These are phyloP conservation scores for Pogonocherus hispidulus DNA, from an alignment of 2,888 invertebrate species.

Conservation along the genomic window DNA sequence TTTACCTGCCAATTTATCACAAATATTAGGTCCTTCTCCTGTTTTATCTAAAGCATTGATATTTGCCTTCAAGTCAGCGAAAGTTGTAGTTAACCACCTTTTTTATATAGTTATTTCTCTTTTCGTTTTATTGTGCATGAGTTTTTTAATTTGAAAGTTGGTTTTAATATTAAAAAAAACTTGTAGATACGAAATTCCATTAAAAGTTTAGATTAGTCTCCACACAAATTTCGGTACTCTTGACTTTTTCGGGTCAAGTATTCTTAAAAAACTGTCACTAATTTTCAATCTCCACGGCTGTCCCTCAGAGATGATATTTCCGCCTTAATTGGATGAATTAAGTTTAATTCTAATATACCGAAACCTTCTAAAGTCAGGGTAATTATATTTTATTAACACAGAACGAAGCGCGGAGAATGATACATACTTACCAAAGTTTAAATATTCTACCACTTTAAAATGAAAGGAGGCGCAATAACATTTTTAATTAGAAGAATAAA, in stretches of 20 bases:
- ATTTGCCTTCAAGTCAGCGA: too few relatives aligned
- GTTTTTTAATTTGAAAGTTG: too few relatives aligned
- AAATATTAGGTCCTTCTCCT: too few relatives aligned
- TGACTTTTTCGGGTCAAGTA: conserved; percentile 21
- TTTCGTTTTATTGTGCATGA: too few relatives aligned
- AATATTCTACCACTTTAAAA: conserved; percentile 9
- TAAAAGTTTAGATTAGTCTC: too few relatives aligned
- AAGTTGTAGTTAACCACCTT: too few relatives aligned
- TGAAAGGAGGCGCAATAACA: neutral
- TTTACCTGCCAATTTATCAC: too few relatives aligned
- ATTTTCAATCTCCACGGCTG: conserved; percentile 20
- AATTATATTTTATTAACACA: conserved; percentile 32
- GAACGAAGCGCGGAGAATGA: conserved; percentile 28
- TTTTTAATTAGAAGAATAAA: conserved; percentile 17
- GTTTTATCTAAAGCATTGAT: too few relatives aligned
- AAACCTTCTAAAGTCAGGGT: conserved; percentile 27
- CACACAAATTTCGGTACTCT: neutral
- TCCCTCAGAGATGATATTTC: conserved; percentile 15
- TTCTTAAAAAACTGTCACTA: conserved; percentile 19
- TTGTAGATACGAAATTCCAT: too few relatives aligned
- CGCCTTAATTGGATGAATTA: conserved; percentile 32
- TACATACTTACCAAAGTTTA: conserved; percentile 6
- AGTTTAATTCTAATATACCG: conserved; percentile 31
- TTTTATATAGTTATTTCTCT: too few relatives aligned
- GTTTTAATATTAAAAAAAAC: too few relatives aligned